Base-by-base conservation (phyloP, 2,797 vertebrate genomes). In the Pyrocephalus nanus region DNA sequence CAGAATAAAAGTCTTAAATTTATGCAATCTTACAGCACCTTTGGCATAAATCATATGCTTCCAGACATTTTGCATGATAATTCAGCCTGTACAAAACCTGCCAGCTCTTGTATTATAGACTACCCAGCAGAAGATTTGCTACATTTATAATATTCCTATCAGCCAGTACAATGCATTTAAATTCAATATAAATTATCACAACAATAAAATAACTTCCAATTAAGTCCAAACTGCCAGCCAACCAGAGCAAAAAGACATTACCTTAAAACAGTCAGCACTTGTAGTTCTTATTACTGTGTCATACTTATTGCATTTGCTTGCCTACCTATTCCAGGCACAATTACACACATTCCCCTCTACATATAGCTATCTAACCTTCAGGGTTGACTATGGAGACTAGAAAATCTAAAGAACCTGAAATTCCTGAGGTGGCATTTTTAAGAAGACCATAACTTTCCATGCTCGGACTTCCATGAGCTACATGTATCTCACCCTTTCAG, bases 31-130 rank as follows among this genome's bases (percentile, higher is more conserved):
- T 42, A 91, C 80, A 12, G 57, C 40, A 54, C 51, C 45, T 93
- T 89, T 89, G 79, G 70, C 70, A 94, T 95, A 96, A 93, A 95
- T 89, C 73, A 88, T 65, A 90, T 34, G 43, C 58, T 83, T 32
- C 55, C 77, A 90, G 90, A 88, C 88, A 29, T 58, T 95, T 27
- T 88, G 64, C 73, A 94, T 91, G 54, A 80, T 81, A 95, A 96
- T 93, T 88, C 76, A 90, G 73, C 66, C 93, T 75, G 42, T 66
- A 81, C 32, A 93, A 92, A 93, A 76, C 60, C 55, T 85, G 71
- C 26, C 76, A 86, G 54, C 40, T 94, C 72, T 75, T 83, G 21
- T 75, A 72, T 86, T 95, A 85, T 10, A 89, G 75, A 83, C 71
- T 75, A 93, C 26, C 26, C 26, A 70, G 64, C 15, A 74, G 40